Evolutionary conservation across 2,113 vertebrate genomes (phyloP).

Genomic region (Nothocercus julius): DNA sequence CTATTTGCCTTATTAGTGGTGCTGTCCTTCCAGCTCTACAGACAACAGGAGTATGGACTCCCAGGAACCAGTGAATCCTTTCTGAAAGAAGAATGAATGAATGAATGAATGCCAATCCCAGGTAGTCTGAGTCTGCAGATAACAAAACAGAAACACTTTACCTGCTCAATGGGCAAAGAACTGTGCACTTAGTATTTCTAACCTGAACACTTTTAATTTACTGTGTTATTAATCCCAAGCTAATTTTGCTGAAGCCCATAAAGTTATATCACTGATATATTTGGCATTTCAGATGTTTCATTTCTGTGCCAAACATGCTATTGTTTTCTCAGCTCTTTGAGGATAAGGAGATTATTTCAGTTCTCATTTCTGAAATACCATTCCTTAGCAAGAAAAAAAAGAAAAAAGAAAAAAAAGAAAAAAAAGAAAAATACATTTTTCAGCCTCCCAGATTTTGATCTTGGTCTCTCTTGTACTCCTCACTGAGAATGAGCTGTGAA

Average conservation of each 20-base stretch:
- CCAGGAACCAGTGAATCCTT: accelerated
- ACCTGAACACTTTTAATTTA: neutral
- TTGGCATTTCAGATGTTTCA: neutral
- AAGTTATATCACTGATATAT: neutral
- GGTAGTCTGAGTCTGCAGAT: neutral
- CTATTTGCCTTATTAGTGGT: neutral
- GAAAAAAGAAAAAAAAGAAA: neutral
- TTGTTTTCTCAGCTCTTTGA: slow-evolving; percentile 7
- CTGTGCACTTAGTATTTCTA: neutral
- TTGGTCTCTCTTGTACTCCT: neutral
- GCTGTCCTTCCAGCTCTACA: neutral
- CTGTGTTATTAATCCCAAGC: neutral
- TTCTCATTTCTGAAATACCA: neutral
- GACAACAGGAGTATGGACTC: neutral
- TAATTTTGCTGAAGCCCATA: neutral
- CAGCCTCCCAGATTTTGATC: neutral
- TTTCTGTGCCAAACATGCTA: neutral
- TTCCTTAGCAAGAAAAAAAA: neutral
- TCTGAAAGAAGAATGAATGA: neutral
- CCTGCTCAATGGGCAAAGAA: neutral
- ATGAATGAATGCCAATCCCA: neutral
- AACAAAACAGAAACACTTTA: neutral
- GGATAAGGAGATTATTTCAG: neutral
- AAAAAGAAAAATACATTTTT: neutral
- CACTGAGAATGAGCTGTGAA: neutral